Base-by-base conservation (phyloP, 2,888 invertebrate species). In the Drosophila stalkeri region DNA sequence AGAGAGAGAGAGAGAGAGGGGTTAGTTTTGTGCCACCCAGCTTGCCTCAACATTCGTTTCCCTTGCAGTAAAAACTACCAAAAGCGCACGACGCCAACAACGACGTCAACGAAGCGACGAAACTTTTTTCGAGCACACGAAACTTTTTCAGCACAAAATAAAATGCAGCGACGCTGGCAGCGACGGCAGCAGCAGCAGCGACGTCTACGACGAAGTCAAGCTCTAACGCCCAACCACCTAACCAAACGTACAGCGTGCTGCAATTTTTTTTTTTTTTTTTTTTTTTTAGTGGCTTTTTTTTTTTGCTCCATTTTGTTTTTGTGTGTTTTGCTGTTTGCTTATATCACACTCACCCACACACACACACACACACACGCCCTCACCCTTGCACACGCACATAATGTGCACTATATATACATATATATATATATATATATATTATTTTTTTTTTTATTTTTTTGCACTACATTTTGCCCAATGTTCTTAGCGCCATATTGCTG, bases 81-180 rank as follows among this genome's bases (percentile, higher is more conserved):
- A 85, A 80, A 86, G 81, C 78, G 70, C 71, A 76, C 82, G 81
- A 77, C 69, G 80, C 75, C 71, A 79, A 75, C 84, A 80, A 82
- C 89, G 89, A 83, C 82, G 85, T 83, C 82, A 78, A 86, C 88
- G 89, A 88, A 89, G 86, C 89, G 88, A 89, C 88, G 89, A 89
- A 90, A 90, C 90, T 90, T 90, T 90, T 93, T 93, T 92, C 90
- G 93, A 92, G 90, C 92, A 93, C 92, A 92, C 93, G 91, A 93
- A 93, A 93, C 92, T 93, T 92, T 92, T 92, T 92, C 91, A 91
- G 92, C 92, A 87, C 89, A 91, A 87, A 90, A 87, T 90, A 86
- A 90, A 86, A 86, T 90, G 86, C 90, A 86, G 86, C 72, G 81
- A 69, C 74, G 79, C 56, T 51, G 61, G 77, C 79, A 71, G 71